A percentile compares a stretch with the other conserved stretches of the same genome.
These are phyloP conservation scores for Trematocara stigmaticum DNA, from an alignment of 2,113 vertebrate genomes.

Conservation along the genomic window DNA sequence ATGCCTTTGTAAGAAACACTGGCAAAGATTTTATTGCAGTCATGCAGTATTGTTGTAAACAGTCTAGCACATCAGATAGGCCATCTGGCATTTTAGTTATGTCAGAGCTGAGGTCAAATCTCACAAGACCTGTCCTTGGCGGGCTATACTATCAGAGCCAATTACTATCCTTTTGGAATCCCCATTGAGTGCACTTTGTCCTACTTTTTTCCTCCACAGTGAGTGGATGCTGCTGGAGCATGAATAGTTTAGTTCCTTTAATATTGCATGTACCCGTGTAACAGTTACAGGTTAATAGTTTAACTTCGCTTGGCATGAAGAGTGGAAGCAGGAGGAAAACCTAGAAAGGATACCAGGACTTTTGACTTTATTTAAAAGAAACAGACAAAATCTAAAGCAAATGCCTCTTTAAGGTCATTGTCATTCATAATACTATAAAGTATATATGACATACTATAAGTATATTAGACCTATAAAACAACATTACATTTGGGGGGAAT, in stretches of 20 bases:
- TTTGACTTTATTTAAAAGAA: background rate
- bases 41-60: background rate
- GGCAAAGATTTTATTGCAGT: background rate
- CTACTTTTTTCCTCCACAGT: background rate
- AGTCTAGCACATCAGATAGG: background rate
- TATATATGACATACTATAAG: background rate
- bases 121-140: conserved; percentile 8
- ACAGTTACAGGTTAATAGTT: background rate
- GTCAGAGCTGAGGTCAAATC: conserved; percentile 30
- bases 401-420: background rate
- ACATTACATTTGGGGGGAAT: background rate
- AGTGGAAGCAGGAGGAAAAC: background rate
- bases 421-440: background rate
- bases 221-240: background rate
- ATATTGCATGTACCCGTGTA: background rate
- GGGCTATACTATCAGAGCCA: background rate
- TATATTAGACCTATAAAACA: background rate
- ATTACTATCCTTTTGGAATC: conserved; percentile 7
- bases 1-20: background rate
- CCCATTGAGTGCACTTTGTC: conserved; percentile 3
- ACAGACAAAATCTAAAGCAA: background rate
- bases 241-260: background rate
- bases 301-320: background rate
- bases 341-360: background rate
- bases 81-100: conserved; percentile 33